Percentiles rank a stretch among this genome's conserved stretches.
These are phyloP conservation scores for Plagodis dolabraria DNA, from an alignment of 2,888 invertebrate species.

Conservation along the genomic window DNA sequence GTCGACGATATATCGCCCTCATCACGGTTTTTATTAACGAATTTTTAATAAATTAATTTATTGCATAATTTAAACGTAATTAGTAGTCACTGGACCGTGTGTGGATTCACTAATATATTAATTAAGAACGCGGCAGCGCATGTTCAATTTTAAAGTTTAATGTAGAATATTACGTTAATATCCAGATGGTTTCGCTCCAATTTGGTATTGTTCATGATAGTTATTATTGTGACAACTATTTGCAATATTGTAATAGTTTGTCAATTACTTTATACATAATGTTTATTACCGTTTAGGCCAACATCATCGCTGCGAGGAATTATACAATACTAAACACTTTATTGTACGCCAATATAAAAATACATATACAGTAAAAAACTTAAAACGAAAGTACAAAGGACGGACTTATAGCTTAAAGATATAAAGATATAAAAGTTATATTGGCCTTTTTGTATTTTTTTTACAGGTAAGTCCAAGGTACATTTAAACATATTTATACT, in stretches of 20 bases:
- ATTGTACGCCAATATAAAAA: too few relatives aligned
- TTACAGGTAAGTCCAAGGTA: too few relatives aligned
- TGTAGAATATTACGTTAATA: conserved; percentile 25
- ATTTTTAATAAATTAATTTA: conserved; percentile 81
- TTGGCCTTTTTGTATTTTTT: too few relatives aligned
- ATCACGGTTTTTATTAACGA: conserved; percentile 60
- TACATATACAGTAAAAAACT: too few relatives aligned
- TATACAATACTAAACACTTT: too few relatives aligned
- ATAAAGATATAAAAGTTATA: too few relatives aligned
- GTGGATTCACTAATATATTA: conserved; percentile 37
- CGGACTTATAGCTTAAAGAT: too few relatives aligned
- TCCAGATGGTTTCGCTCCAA: conserved; percentile 18
- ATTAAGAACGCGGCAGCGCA: conserved; percentile 32
- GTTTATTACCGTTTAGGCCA: conserved; percentile 20
- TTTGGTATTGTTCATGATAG: conserved; percentile 29
- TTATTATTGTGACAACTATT: conserved; percentile 25
- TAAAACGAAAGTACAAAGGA: too few relatives aligned
- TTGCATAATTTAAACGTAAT: conserved; percentile 73
- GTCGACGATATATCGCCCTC: conserved; percentile 55
- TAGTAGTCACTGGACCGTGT: conserved; percentile 62
- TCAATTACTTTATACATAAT: conserved; percentile 35
- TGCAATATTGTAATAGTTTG: conserved; percentile 33
- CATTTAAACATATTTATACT: too few relatives aligned
- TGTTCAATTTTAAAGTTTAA: conserved; percentile 32
- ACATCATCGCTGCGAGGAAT: background rate